Conservation (phyloP, 2,888 invertebrate species). For the Xestia c-nigrum region DNA sequence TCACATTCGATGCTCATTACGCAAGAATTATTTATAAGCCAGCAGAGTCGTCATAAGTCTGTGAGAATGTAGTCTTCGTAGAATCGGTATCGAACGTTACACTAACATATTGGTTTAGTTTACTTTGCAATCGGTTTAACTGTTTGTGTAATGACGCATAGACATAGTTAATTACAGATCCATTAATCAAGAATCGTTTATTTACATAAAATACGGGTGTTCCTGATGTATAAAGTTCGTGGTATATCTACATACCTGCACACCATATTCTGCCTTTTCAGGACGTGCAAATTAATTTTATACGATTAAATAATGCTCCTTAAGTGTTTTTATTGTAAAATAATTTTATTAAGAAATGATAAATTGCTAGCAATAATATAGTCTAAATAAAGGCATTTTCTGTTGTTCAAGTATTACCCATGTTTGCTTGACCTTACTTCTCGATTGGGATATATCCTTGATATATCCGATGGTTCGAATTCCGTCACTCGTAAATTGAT, state of each 20-base stretch:
- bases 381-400: background rate
- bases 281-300: background rate
- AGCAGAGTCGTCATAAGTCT: constrained; percentile 61
- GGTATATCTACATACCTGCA: background rate
- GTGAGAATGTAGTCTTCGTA: constrained; percentile 74
- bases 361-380: background rate
- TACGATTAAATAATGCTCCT: too few relatives aligned
- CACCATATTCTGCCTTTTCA: background rate
- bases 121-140: constrained; percentile 43
- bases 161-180: background rate
- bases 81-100: constrained; percentile 69
- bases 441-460: constrained; percentile 27
- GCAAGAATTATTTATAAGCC: constrained; percentile 56
- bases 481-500: constrained; percentile 49
- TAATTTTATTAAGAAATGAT: background rate
- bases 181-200: background rate
- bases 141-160: constrained; percentile 28
- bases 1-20: constrained; percentile 55
- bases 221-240: background rate
- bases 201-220: background rate
- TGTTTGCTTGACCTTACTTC: background rate
- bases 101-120: constrained; percentile 73
- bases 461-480: constrained; percentile 37
- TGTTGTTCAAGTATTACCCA: background rate
- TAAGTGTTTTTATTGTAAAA: background rate